These are phyloP conservation scores for Drosophila robusta DNA, from an alignment of 2,888 invertebrate species.

Conservation along the genomic window DNA sequence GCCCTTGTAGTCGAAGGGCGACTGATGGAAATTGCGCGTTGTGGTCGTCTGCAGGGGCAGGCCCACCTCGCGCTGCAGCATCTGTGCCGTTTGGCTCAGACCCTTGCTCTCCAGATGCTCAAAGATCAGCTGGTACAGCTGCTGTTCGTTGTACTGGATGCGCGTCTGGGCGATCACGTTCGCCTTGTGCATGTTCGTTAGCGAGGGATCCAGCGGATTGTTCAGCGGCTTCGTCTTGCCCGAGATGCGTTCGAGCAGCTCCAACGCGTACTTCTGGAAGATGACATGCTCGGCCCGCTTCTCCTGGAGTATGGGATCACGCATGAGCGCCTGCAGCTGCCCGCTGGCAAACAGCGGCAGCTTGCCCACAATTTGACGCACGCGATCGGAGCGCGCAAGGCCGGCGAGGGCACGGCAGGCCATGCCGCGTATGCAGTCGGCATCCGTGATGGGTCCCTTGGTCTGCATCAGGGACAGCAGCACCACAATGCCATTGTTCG, in stretches of 20 bases:
- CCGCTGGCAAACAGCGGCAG: slow-evolving; percentile 97
- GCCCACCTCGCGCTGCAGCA: slow-evolving; percentile 91
- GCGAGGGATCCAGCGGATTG: slow-evolving; percentile 93
- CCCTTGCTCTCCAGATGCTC: slow-evolving; percentile 93
- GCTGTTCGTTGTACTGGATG: slow-evolving; percentile 97
- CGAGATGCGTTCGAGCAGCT: slow-evolving; percentile 94
- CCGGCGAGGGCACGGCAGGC: slow-evolving; percentile 97
- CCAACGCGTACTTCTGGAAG: slow-evolving; percentile 97
- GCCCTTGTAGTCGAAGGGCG: slow-evolving; percentile 84
- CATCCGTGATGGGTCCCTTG: slow-evolving; percentile 98
- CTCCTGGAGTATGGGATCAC: slow-evolving; percentile 98
- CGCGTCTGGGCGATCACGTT: slow-evolving; percentile 98
- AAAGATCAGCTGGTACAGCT: slow-evolving; percentile 95
- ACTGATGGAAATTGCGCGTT: slow-evolving; percentile 83
- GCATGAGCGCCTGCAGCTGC: slow-evolving; percentile 97
- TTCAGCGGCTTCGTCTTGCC: slow-evolving; percentile 93
- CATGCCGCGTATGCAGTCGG: slow-evolving; percentile 96
- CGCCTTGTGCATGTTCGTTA: slow-evolving; percentile 95
- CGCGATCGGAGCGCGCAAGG: slow-evolving; percentile 95
- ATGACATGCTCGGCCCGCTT: slow-evolving; percentile 97
- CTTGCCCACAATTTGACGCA: slow-evolving; percentile 97
- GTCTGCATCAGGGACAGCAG: slow-evolving; percentile 94
- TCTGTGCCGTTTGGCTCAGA: slow-evolving; percentile 89
- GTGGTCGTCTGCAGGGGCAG: slow-evolving; percentile 85
- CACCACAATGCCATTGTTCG: slow-evolving; percentile 98